phyloP scores from a whole-genome alignment of 2,797 vertebrate species.

The Gobio occitaniae region DNA sequence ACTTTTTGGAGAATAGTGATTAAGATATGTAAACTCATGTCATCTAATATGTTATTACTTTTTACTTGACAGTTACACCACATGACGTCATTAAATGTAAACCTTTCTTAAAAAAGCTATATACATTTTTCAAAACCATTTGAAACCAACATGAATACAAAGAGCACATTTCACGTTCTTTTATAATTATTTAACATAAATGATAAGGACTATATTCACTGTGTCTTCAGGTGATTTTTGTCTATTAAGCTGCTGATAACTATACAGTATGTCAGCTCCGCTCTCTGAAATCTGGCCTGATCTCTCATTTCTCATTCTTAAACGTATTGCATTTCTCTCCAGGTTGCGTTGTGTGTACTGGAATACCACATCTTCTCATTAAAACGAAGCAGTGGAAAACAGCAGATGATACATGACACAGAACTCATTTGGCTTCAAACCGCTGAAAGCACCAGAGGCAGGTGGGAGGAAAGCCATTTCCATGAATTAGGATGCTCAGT shows the following conservation, averaged over 20 bases:
- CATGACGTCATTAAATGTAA: not conserved
- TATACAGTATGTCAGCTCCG: not conserved
- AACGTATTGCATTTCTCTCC: not conserved
- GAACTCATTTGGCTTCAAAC: not conserved
- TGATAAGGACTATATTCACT: not conserved
- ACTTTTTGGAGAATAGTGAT: not conserved
- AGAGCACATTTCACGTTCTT: not conserved
- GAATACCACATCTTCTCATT: not conserved
- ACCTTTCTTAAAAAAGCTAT: not conserved
- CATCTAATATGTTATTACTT: not conserved
- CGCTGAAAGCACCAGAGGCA: not conserved
- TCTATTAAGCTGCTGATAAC: not conserved
- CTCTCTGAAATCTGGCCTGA: not conserved
- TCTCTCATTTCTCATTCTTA: not conserved
- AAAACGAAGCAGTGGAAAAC: not conserved
- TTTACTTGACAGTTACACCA: not conserved
- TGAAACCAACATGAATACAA: too few relatives aligned
- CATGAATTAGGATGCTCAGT: constrained; percentile 14
- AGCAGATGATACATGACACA: not conserved
- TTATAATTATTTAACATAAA: not conserved
- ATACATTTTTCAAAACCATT: not conserved
- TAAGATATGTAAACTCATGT: not conserved
- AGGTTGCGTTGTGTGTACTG: not conserved
- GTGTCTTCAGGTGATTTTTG: not conserved
- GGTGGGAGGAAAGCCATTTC: not conserved